Conservation (phyloP, 2,888 invertebrate genomes). For the Amphimallon solstitiale region DNA sequence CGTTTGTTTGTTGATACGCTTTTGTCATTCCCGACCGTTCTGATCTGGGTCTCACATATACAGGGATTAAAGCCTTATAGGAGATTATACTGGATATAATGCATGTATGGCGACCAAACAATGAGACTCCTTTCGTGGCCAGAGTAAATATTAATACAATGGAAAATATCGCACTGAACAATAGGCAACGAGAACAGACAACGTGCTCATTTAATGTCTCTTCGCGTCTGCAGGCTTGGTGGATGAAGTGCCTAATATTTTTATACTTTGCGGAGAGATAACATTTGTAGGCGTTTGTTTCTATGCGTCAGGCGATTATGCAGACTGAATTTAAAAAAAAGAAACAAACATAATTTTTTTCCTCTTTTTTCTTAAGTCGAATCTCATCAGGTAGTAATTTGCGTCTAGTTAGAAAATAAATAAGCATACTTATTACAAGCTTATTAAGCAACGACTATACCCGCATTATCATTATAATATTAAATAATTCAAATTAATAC, state of each 20-base stretch:
- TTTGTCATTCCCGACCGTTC: neutral
- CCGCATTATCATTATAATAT: too few relatives aligned
- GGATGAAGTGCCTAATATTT: neutral
- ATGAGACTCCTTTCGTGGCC: neutral
- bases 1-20: neutral
- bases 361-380: neutral
- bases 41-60: slow-evolving; percentile 6
- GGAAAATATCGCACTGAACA: neutral
- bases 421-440: too few relatives aligned
- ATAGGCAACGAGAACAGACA: neutral
- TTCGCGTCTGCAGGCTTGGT: neutral
- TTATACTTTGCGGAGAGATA: slow-evolving; percentile 11
- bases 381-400: neutral
- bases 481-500: too few relatives aligned
- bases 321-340: neutral
- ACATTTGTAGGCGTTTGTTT: neutral
- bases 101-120: slow-evolving; percentile 5
- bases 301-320: neutral
- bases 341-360: neutral
- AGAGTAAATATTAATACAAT: slow-evolving; percentile 21
- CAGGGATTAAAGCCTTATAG: slow-evolving; percentile 6
- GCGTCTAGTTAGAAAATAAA: too few relatives aligned
- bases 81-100: neutral
- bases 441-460: too few relatives aligned
- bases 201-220: neutral